Percentiles rank a stretch among this genome's conserved stretches.
Evolutionary conservation across 2,113 vertebrate species (phyloP).

Genomic region (Hucho hucho): DNA sequence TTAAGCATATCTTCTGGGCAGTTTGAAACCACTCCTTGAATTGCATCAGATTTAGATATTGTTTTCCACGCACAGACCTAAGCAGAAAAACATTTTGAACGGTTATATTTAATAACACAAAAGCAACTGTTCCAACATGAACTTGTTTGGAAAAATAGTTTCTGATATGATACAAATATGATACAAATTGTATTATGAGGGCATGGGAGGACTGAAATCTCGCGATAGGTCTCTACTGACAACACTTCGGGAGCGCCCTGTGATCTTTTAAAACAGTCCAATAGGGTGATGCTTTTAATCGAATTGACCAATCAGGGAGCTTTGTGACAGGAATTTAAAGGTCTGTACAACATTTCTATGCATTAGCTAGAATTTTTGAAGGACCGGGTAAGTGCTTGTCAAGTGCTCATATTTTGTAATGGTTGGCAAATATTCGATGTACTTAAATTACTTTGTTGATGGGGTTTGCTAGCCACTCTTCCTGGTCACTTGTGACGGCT

Average conservation of each 20-base stretch:
- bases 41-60: too few relatives aligned
- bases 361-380: background rate
- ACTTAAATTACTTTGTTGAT: background rate
- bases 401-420: rapidly evolving
- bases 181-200: background rate
- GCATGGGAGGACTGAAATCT: constrained; percentile 29
- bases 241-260: constrained; percentile 24
- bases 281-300: constrained; percentile 75
- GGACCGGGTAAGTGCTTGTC: constrained; percentile 27
- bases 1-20: too few relatives aligned
- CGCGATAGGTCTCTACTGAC: constrained; percentile 55
- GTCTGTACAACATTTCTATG: constrained; percentile 55
- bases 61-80: too few relatives aligned
- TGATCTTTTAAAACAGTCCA: constrained; percentile 85
- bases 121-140: background rate
- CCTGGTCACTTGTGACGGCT: background rate
- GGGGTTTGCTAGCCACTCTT: background rate
- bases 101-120: too few relatives aligned
- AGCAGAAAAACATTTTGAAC: too few relatives aligned
- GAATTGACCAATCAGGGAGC: constrained; percentile 85
- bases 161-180: background rate
- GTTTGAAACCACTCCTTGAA: too few relatives aligned
- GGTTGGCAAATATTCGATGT: too few relatives aligned
- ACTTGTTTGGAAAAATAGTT: background rate
- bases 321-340: constrained; percentile 85